Evolutionary conservation across 2,888 invertebrate species (phyloP).

Genomic region (Eristalinus sepulchralis): DNA sequence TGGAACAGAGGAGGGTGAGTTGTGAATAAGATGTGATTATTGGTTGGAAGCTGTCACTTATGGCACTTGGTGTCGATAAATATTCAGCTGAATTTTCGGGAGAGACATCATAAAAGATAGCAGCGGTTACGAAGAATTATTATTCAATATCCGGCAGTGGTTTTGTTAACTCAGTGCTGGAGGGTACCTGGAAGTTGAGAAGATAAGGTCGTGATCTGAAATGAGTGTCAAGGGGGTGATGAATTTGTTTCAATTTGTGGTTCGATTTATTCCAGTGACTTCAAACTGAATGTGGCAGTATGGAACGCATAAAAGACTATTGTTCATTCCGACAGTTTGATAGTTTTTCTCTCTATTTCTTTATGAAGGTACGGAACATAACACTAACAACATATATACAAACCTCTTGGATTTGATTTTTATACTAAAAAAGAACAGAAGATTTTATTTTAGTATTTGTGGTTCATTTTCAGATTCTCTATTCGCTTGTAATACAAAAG

Average conservation of each 20-base stretch:
- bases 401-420: no score
- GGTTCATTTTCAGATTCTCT: no score
- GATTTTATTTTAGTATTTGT: no score
- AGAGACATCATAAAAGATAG: slow-evolving; percentile 26
- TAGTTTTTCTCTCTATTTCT: not conserved
- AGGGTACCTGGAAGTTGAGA: slow-evolving; percentile 25
- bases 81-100: slow-evolving; percentile 32
- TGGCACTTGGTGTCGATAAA: slow-evolving; percentile 61
- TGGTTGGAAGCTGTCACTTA: slow-evolving; percentile 47
- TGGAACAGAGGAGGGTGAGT: slow-evolving; percentile 24
- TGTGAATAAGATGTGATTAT: slow-evolving; percentile 51
- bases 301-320: not conserved
- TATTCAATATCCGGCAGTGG: slow-evolving; percentile 57
- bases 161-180: slow-evolving; percentile 6
- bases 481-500: no score
- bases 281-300: not conserved
- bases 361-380: not conserved
- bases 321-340: not conserved
- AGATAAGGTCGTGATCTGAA: slow-evolving; percentile 18
- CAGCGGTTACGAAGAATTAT: slow-evolving; percentile 37
- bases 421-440: no score
- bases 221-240: slow-evolving; percentile 49
- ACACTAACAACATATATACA: no score
- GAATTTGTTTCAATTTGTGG: slow-evolving; percentile 35
- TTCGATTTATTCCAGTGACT: slow-evolving; percentile 4